phyloP scores from a whole-genome alignment of 2,888 invertebrate genomes.

The Ecdyonurus torrentis region DNA sequence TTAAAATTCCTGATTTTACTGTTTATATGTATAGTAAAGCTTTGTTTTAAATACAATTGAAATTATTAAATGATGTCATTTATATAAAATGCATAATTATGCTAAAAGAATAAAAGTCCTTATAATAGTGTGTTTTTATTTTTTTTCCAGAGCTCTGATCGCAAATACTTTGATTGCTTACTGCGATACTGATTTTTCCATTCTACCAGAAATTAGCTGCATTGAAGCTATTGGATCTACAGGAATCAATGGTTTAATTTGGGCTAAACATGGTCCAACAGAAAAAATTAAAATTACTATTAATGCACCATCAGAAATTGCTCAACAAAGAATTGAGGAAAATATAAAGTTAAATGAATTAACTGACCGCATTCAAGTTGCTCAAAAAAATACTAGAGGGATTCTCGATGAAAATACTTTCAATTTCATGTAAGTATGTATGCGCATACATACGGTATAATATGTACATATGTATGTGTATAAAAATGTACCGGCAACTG shows the following conservation, averaged over 20 bases:
- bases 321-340: conserved; percentile 13
- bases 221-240: conserved; percentile 15
- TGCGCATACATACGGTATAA: neutral
- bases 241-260: conserved; percentile 15
- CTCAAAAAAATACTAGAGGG: conserved; percentile 16
- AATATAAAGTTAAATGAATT: conserved; percentile 16
- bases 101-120: neutral
- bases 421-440: conserved; percentile 19
- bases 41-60: neutral
- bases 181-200: conserved; percentile 13
- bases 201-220: conserved; percentile 15
- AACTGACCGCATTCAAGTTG: conserved; percentile 10
- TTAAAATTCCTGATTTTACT: neutral
- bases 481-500: too few species aligned
- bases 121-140: neutral
- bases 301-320: conserved; percentile 13
- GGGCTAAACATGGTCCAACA: conserved; percentile 13
- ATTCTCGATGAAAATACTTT: conserved; percentile 18
- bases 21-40: too few species aligned
- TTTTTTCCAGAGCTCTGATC: conserved; percentile 15
- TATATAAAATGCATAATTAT: neutral
- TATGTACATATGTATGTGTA: neutral
- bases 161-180: conserved; percentile 13
- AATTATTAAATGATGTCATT: neutral
- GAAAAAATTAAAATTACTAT: conserved; percentile 15